Percentiles rank a stretch among this genome's conserved stretches.
Conservation (phyloP, 2,113 vertebrate species). For the Pseudorectes ferrugineus region DNA sequence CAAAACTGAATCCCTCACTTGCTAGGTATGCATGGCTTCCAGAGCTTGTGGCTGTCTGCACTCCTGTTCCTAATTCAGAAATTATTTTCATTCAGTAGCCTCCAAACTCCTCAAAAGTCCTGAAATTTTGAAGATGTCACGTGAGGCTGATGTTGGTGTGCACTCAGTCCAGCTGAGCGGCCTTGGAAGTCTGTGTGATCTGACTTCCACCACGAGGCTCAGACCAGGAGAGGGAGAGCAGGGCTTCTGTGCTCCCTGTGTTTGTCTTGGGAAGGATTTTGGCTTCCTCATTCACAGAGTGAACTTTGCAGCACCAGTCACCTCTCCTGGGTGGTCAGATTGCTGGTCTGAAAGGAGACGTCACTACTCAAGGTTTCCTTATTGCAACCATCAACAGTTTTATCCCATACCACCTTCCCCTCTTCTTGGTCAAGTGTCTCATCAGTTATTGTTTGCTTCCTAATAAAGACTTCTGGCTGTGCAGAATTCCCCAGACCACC, state of each 20-base stretch:
- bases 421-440: not conserved
- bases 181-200: not conserved
- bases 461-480: not conserved
- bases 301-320: not conserved
- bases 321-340: not conserved
- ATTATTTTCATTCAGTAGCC: not conserved
- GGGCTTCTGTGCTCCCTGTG: not conserved
- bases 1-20: not conserved
- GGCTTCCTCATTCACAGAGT: not conserved
- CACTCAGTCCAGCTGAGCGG: accelerated
- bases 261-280: not conserved
- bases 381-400: not conserved
- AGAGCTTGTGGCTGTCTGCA: not conserved
- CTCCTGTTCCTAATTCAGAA: not conserved
- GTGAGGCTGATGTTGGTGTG: not conserved
- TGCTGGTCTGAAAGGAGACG: not conserved
- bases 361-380: not conserved
- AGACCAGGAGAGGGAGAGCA: not conserved
- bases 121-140: not conserved
- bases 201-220: accelerated
- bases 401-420: not conserved
- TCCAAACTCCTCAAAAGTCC: not conserved
- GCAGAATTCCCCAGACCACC: not conserved
- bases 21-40: not conserved
- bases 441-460: not conserved